Evolutionary conservation across 2,113 vertebrate species (phyloP), one percentile per base, ranked within the genome.

Genomic region (Cettia cetti): DNA sequence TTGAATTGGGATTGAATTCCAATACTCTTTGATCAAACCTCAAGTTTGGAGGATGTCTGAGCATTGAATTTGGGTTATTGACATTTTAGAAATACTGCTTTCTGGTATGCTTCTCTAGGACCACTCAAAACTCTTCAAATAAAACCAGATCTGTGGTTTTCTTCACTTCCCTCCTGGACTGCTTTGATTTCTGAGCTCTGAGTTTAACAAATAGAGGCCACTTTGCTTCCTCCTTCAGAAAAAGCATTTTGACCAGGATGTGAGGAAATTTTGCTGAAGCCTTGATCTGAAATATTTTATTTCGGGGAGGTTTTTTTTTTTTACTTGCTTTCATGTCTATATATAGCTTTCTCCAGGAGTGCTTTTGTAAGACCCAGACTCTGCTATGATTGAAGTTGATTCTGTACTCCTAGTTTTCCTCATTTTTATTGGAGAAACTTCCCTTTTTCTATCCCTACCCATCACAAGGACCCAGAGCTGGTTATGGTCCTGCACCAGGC

Each of bases 401-500:
- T 40, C 40, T 40, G 9, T 82, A 45, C 10, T 64, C 42, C 37
- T 30, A 26, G 42, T 78, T 90, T 93, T 52, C 26, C 10, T 13
- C 14, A 19, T 24, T 83, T 69, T 50, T 39, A 40, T 18, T 47
- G 23, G 39, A 85, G 19, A 60, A 82, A 37, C 33, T 82, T 82
- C 9, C 13, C 15, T n/a, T 82, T 82, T 56, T 49, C 45, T 37
- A 17, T 83, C 22, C 37, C 6, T 35, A 8, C 77, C 45, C 98
- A 98, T 54, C 75, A 60, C 42, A 77, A 53, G 78, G 97, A 97
- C 35, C 96, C 97, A 6, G 95, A 59, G 97, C 86, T 85, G 98
- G 97, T 98, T 37, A 82, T 97, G 50, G 88, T 99, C 60, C 92
- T 99, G 78, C 95, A 96, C n/a, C 98, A 98, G 89, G 91, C 93